Conservation (phyloP, 2,113 vertebrate genomes). For the Eleginops maclovinus region DNA sequence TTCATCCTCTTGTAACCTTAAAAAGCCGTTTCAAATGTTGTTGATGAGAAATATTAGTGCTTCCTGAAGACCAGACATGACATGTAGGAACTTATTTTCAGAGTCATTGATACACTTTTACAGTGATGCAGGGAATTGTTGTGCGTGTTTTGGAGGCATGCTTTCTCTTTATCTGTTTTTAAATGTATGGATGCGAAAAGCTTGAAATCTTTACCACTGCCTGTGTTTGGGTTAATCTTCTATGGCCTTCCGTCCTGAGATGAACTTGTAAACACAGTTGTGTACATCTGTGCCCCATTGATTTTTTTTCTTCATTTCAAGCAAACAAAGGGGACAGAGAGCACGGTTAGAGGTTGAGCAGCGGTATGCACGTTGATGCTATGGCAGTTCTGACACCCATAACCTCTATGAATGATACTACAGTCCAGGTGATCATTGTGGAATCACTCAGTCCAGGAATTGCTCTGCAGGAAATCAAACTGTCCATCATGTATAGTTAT, state of each 20-base stretch:
- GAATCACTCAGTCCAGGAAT: neutral
- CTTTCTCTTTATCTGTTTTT: neutral
- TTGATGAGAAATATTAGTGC: neutral
- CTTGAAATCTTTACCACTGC: slow-evolving; percentile 15
- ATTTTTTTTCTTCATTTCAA: slow-evolving; percentile 53
- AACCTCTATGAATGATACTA: slow-evolving; percentile 13
- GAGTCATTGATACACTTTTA: neutral
- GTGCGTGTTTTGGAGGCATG: neutral
- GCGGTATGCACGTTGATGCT: slow-evolving; percentile 45
- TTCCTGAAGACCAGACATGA: neutral
- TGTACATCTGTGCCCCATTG: slow-evolving; percentile 67
- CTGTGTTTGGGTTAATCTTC: slow-evolving; percentile 50
- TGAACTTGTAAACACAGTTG: slow-evolving; percentile 72
- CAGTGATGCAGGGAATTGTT: neutral
- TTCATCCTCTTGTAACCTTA: neutral
- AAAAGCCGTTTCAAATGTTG: neutral
- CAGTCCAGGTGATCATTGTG: slow-evolving; percentile 9
- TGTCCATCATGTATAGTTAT: neutral
- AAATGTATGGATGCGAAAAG: slow-evolving; percentile 7
- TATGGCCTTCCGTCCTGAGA: slow-evolving; percentile 51
- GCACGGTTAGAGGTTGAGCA: slow-evolving; percentile 49
- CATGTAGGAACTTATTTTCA: neutral
- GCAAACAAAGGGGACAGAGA: slow-evolving; percentile 58
- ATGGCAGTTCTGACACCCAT: neutral
- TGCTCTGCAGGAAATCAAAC: neutral